A percentile compares a stretch with the other conserved stretches of the same genome.
Conservation (phyloP, 2,888 invertebrate genomes). For the Limnephilus auricula region DNA sequence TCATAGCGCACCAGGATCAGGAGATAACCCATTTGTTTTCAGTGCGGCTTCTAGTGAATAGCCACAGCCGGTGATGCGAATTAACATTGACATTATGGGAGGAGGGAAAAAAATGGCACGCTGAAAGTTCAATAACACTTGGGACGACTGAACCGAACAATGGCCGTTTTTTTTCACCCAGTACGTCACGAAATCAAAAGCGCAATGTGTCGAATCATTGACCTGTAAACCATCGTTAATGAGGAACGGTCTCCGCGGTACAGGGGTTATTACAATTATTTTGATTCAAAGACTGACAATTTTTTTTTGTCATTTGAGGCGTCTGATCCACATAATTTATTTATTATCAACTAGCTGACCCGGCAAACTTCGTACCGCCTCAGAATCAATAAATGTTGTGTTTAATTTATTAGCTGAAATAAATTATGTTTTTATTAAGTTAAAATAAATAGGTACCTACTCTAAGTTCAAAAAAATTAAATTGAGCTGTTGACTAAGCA, state of each 20-base stretch:
- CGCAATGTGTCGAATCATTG: conserved; percentile 12
- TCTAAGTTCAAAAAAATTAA: too few species aligned
- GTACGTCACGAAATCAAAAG: background rate
- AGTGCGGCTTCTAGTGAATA: background rate
- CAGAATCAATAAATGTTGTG: too few species aligned
- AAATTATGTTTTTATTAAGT: too few species aligned
- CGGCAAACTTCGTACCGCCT: too few species aligned
- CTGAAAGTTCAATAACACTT: conserved; percentile 39
- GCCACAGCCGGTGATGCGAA: background rate
- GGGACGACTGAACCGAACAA: background rate
- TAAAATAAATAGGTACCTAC: too few species aligned
- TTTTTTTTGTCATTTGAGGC: too few species aligned
- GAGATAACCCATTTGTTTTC: background rate
- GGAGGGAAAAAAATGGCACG: conserved; percentile 25
- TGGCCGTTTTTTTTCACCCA: conserved; percentile 33
- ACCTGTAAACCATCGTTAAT: conserved; percentile 21
- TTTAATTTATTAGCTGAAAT: too few species aligned
- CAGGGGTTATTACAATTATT: background rate
- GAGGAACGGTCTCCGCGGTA: background rate
- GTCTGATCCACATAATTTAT: too few species aligned
- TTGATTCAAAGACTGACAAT: background rate
- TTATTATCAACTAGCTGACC: too few species aligned
- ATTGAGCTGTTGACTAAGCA: too few species aligned
- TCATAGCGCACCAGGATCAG: background rate
- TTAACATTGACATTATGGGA: conserved; percentile 33